Evolutionary conservation across 2,797 vertebrate genomes (phyloP).

Genomic region (Pangasius djambal): DNA sequence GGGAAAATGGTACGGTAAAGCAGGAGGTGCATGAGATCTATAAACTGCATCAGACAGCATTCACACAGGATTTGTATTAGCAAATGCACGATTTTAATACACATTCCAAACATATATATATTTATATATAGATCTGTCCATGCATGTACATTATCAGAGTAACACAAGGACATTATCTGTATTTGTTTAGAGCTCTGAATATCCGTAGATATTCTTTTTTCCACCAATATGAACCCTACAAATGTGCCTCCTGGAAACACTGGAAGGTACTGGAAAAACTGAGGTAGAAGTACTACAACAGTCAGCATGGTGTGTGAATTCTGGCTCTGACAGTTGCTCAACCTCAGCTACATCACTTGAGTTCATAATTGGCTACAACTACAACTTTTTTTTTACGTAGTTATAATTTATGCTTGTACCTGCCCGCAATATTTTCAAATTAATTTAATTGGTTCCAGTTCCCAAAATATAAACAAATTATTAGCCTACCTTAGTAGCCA

Average conservation of each 20-base stretch:
- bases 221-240: background rate
- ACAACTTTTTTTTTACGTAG: background rate
- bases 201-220: background rate
- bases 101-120: background rate
- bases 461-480: background rate
- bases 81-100: background rate
- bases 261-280: background rate
- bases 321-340: background rate
- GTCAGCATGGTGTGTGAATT: background rate
- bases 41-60: background rate
- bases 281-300: background rate
- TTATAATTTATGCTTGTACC: background rate
- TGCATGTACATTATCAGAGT: background rate
- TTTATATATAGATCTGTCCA: background rate
- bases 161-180: background rate
- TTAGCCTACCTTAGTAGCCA: background rate
- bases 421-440: background rate
- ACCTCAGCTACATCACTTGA: background rate
- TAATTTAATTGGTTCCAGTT: background rate
- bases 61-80: background rate
- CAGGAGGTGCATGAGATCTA: background rate
- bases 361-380: background rate
- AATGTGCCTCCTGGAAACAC: background rate
- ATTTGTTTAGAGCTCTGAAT: background rate
- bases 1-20: background rate